Percentiles rank a stretch among this genome's conserved stretches.
Evolutionary conservation across 2,888 invertebrate genomes (phyloP).

Genomic region (Athalia cordata): DNA sequence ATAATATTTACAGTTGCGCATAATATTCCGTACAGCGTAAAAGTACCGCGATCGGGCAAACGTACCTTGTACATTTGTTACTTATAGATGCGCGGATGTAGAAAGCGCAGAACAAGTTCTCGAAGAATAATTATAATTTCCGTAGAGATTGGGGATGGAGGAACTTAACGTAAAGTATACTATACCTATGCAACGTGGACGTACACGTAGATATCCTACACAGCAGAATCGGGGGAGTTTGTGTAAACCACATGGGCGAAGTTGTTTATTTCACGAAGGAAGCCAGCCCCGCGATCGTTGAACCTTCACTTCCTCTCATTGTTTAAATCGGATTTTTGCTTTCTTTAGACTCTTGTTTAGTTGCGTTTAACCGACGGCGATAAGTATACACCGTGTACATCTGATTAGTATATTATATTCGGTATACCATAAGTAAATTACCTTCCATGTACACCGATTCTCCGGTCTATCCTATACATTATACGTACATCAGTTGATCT

Average conservation of each 20-base stretch:
- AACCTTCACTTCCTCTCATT: constrained; percentile 73
- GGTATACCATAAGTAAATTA: constrained; percentile 55
- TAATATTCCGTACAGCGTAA: no score
- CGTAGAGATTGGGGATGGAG: background rate
- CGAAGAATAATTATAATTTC: background rate
- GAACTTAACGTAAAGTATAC: background rate
- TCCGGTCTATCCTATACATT: no score
- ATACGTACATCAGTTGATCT: no score
- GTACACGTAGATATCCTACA: background rate
- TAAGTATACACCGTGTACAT: constrained; percentile 54
- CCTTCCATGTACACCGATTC: constrained; percentile 48
- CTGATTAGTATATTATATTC: constrained; percentile 69
- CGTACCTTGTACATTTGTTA: constrained; percentile 20
- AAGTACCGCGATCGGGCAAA: no score
- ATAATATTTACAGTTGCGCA: no score
- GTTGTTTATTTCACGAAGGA: constrained; percentile 28
- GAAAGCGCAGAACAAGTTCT: constrained; percentile 39
- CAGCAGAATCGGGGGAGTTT: no score
- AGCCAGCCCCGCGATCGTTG: constrained; percentile 64
- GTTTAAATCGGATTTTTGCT: constrained; percentile 55
- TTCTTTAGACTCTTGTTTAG: constrained; percentile 23
- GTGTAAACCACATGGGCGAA: background rate
- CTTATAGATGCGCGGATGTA: constrained; percentile 46
- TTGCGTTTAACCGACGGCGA: constrained; percentile 22
- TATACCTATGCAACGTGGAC: background rate